Percentiles rank a stretch among this genome's conserved stretches.
phyloP scores from a whole-genome alignment of 2,888 invertebrate genomes.

The Amphiduros pacificus region DNA sequence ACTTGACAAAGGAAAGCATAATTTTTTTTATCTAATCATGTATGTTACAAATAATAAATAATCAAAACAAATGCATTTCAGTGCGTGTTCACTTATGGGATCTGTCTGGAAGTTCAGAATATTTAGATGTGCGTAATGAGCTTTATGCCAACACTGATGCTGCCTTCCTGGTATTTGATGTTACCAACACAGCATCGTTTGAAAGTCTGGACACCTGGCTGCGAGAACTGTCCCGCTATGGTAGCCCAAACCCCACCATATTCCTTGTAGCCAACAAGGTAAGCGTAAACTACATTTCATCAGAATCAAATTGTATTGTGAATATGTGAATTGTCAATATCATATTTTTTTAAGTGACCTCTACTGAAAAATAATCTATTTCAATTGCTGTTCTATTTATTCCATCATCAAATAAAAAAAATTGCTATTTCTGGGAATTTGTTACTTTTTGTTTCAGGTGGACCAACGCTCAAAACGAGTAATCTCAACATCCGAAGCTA shows the following conservation, averaged over 20 bases:
- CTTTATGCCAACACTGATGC: conserved; percentile 52
- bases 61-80: too few species aligned
- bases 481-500: conserved; percentile 42
- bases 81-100: conserved; percentile 58
- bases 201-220: conserved; percentile 51
- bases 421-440: too few species aligned
- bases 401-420: too few species aligned
- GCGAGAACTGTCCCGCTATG: conserved; percentile 44
- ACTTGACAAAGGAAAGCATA: too few species aligned
- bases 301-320: background rate
- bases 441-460: conserved; percentile 27
- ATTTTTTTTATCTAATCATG: too few species aligned
- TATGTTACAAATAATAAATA: too few species aligned
- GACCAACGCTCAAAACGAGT: conserved; percentile 45
- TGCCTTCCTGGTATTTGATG: conserved; percentile 53
- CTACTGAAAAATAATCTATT: background rate
- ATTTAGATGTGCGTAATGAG: conserved; percentile 55
- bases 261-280: conserved; percentile 50
- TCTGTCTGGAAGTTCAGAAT: conserved; percentile 53
- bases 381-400: too few species aligned
- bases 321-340: background rate
- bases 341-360: background rate
- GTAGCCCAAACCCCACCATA: conserved; percentile 36
- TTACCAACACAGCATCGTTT: conserved; percentile 50
- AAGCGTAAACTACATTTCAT: background rate